Evolutionary conservation across 2,888 invertebrate species (phyloP), one percentile per base, ranked within the genome.

Genomic region (Eristalis pertinax): DNA sequence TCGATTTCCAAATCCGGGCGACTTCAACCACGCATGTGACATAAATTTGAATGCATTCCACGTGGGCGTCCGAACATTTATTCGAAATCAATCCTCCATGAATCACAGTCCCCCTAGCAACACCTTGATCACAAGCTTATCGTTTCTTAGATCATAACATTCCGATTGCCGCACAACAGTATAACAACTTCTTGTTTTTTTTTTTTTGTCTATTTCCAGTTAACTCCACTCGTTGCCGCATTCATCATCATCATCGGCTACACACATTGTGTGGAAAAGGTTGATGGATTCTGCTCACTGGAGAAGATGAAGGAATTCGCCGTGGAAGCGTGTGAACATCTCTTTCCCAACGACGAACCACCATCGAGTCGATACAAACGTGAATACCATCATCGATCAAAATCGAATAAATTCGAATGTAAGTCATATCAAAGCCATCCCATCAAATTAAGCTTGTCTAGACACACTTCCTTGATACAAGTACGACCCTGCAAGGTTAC

Each of bases 311-410:
- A 91, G 64, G 89, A 88, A 50, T 90, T 89, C 26, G 92, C 92
- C 0, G 90, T 91, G 89, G 91, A 93, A 79, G 92, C 92, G 0
- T 92, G 92, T 62, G 92, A 93, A 79, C 91, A 91, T 64, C 81
- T 92, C 0, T 93, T 91, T 58, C 89, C 89, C 67, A 89, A 89
- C 79, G 91, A 92, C 26, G 92, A 92, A 70, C 89, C 89, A 13
- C 69, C 72, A 29, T 67, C 83, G 13, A 41, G 76, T 11, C 74
- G 92, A 68, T 91, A 90, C 13, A 90, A 90, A 56, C 91, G 92
- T 3, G 88, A 82, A 60, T 89, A 89, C 8, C 68, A 63, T 3
- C 77, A 68, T 15, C 64, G 67, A 73, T 89, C 91, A 67, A 90
- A 89, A 70, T 74, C 79, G 2, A 90, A 91, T 72, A 87, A 89